Evolutionary conservation across 2,888 invertebrate genomes (phyloP).

Genomic region (Escarpia spicata): DNA sequence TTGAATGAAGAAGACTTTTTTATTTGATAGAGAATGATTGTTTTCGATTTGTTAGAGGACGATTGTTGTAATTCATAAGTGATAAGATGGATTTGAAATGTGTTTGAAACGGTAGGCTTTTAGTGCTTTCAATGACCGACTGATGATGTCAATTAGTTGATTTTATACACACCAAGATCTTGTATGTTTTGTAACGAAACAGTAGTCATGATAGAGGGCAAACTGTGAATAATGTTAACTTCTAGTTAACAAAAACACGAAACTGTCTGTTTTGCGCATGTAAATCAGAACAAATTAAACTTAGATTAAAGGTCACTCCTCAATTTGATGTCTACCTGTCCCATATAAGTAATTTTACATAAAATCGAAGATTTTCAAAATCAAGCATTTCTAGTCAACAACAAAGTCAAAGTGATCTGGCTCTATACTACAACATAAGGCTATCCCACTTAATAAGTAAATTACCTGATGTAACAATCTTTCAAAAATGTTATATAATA

Average conservation of each 20-base stretch:
- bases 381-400: too few relatives aligned
- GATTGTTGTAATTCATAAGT: neutral
- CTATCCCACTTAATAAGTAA: too few relatives aligned
- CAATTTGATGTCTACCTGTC: too few relatives aligned
- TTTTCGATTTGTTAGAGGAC: neutral
- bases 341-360: too few relatives aligned
- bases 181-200: neutral
- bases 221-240: neutral
- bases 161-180: neutral
- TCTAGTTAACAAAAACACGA: neutral
- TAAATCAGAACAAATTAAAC: neutral
- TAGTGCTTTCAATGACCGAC: neutral
- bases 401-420: too few relatives aligned
- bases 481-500: too few relatives aligned
- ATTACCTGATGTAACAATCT: too few relatives aligned
- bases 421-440: too few relatives aligned
- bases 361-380: too few relatives aligned
- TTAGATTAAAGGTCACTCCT: too few relatives aligned
- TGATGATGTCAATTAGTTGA: neutral
- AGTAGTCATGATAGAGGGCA: neutral
- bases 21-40: neutral
- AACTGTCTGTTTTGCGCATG: neutral
- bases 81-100: neutral
- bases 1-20: neutral
- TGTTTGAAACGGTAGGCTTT: neutral